Evolutionary conservation across 2,797 vertebrate genomes (phyloP), one percentile per base, ranked within the genome.

Genomic region (Poecilia wingei): DNA sequence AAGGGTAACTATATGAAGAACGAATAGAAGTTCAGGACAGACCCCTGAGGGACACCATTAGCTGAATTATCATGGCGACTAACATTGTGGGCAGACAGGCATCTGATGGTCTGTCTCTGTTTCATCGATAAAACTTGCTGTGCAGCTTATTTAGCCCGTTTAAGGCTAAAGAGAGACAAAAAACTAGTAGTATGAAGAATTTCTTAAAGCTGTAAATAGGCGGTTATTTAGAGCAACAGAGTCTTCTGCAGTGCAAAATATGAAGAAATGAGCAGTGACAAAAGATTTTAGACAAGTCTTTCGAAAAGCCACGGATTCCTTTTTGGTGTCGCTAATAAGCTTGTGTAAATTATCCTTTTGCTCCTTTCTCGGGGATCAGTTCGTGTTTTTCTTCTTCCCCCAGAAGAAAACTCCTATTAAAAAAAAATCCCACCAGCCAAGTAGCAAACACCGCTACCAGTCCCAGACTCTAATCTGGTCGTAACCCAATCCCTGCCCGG

Each of bases 401-500:
- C 74, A 78, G 74, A 87, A 85, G 75, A 47, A 77, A 85, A 86
- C 61, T 73, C 71, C 68, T 77, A 68, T 85, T 77, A 88, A 87
- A 91, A 84, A n/a, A 41, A 41, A 41, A 41, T 66, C 76, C 84
- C 84, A 82, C 82, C 77, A 84, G 84, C 81, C 81, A 82, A 86
- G 82, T 83, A 79, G 69, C 82, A 75, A 83, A 83, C 76, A 82
- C 88, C 84, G 83, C 91, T 88, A 87, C 91, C 86, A 86, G 86
- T 80, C 84, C 80, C 84, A 79, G 82, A 83, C 86, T 82, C 84
- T 83, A 84, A 88, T 94, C 90, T 91, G 39, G 78, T 46, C 20
- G 93, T 92, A 93, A 94, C 92, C 76, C 90, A 79, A 91, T 89
- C 91, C 74, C 39, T 69, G 80, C 83, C 70, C 82, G 6, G 78